Evolutionary conservation across 1,140 invertebrate genomes (phyloP).

Genomic region (Wasmannia auropunctata): DNA sequence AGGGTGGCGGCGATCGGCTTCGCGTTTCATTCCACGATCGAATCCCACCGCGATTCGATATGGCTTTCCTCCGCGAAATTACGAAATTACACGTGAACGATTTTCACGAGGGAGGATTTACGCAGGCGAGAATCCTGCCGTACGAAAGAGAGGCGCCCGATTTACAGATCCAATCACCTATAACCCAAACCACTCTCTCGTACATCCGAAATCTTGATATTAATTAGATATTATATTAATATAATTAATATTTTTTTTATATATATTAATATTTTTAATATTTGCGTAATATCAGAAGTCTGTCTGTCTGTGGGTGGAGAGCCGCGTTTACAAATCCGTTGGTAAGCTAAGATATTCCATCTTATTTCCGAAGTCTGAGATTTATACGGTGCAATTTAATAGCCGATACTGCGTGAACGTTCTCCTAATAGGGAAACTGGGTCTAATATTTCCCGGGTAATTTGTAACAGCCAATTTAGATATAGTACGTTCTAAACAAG

Average conservation of each 20-base stretch:
- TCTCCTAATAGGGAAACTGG: neutral
- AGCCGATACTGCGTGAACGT: neutral
- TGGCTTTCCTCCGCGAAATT: neutral
- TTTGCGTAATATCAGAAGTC: neutral
- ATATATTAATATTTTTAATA: too few species aligned
- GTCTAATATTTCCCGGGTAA: neutral
- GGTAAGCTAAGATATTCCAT: neutral
- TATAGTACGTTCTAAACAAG: neutral
- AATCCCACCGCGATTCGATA: neutral
- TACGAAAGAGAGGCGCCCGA: neutral
- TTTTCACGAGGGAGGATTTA: neutral
- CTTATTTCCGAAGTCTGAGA: neutral
- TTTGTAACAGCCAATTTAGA: neutral
- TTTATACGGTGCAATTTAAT: conserved; percentile 4
- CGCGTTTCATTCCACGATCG: conserved; percentile 10
- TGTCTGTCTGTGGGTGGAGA: neutral
- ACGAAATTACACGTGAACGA: conserved; percentile 9
- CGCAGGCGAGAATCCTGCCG: neutral
- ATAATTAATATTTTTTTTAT: too few species aligned
- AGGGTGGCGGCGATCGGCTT: neutral
- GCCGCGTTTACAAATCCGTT: neutral
- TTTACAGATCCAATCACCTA: neutral
- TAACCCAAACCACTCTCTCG: conserved; percentile 3
- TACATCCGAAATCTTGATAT: neutral
- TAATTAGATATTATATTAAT: conserved; percentile 32